These are phyloP conservation scores for Anhinga rufa DNA, from an alignment of 2,113 vertebrate species.

Conservation along the genomic window DNA sequence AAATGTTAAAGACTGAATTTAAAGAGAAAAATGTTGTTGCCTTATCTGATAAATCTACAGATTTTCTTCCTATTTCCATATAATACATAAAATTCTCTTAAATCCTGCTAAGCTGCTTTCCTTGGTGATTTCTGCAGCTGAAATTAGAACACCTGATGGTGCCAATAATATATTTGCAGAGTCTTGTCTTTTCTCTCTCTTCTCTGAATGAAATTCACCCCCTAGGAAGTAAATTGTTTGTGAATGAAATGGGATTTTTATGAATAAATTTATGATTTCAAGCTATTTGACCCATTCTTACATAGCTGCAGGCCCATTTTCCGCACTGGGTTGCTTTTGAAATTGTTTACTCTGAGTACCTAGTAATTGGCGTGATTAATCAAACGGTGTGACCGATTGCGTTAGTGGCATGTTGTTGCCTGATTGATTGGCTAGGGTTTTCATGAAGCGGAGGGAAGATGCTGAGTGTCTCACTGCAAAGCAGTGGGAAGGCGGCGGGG, in stretches of 20 bases:
- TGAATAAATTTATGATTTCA: slow-evolving; percentile 14
- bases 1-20: neutral
- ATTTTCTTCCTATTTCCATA: neutral
- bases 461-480: neutral
- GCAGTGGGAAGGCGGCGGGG: neutral
- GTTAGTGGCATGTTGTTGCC: neutral
- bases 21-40: neutral
- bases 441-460: neutral
- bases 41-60: neutral
- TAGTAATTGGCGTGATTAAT: neutral
- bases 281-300: neutral
- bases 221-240: slow-evolving; percentile 11
- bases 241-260: slow-evolving; percentile 15
- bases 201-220: neutral
- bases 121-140: neutral
- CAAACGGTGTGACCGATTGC: neutral
- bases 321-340: neutral
- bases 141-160: neutral
- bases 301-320: neutral
- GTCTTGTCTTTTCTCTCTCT: neutral
- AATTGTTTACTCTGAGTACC: slow-evolving; percentile 6
- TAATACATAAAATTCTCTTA: neutral
- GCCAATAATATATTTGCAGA: neutral
- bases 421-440: neutral
- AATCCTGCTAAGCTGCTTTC: neutral